A percentile compares a stretch with the other conserved stretches of the same genome.
These are phyloP conservation scores for Furnarius figulus DNA, from an alignment of 2,113 vertebrate species.

Conservation along the genomic window DNA sequence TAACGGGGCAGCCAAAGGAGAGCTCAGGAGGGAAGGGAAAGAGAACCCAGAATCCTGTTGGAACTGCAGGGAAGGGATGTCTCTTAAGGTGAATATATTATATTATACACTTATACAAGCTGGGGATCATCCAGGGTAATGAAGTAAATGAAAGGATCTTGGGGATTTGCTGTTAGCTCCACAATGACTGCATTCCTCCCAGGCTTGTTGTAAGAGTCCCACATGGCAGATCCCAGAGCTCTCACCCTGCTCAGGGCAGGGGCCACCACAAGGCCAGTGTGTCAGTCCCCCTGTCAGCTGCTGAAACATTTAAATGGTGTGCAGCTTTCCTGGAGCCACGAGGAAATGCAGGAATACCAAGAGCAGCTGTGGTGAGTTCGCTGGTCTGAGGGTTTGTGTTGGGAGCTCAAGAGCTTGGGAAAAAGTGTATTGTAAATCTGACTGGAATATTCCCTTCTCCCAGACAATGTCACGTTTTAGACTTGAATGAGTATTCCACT, in stretches of 20 bases:
- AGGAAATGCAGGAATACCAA: not conserved
- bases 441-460: not conserved
- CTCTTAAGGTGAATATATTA: not conserved
- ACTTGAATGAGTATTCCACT: not conserved
- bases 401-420: not conserved
- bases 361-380: not conserved
- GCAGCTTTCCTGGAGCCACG: not conserved
- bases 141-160: not conserved
- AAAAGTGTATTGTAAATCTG: not conserved
- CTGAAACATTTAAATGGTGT: not conserved
- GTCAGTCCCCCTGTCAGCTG: not conserved
- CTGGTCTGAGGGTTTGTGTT: not conserved
- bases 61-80: not conserved
- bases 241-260: not conserved
- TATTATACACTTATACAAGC: not conserved
- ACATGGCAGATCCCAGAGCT: not conserved
- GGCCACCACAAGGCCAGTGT: not conserved
- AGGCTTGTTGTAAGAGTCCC: not conserved
- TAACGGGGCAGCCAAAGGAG: not conserved
- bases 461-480: not conserved
- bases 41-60: not conserved
- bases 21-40: not conserved
- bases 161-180: not conserved
- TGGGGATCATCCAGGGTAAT: not conserved
- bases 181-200: not conserved